Evolutionary conservation across 2,888 invertebrate genomes (phyloP).

Genomic region (Orthosia incerta): DNA sequence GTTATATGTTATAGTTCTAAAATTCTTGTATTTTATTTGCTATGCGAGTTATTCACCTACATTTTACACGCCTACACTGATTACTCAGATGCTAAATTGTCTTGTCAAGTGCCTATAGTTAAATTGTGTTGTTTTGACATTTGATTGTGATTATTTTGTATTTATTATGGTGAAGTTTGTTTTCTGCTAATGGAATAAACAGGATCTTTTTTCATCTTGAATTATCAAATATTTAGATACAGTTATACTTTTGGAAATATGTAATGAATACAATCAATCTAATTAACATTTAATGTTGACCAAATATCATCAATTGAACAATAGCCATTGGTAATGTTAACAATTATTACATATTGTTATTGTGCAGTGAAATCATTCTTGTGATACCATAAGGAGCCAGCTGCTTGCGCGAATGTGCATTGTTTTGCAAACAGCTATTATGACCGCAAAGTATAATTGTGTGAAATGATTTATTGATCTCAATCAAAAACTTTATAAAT

Average conservation of each 20-base stretch:
- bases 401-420: conserved; percentile 59
- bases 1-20: conserved; percentile 43
- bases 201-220: not conserved
- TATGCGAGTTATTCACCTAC: conserved; percentile 60
- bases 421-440: conserved; percentile 47
- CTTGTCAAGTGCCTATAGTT: conserved; percentile 36
- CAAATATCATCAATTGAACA: conserved; percentile 17
- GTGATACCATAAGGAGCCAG: conserved; percentile 28
- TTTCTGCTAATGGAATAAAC: not conserved
- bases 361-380: conserved; percentile 43
- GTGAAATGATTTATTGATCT: conserved; percentile 15
- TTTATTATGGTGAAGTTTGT: conserved; percentile 12
- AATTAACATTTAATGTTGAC: conserved; percentile 9
- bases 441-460: conserved; percentile 32
- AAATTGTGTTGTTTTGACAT: conserved; percentile 24
- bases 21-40: conserved; percentile 57
- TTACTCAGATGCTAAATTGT: conserved; percentile 52
- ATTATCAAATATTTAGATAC: not conserved
- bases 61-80: conserved; percentile 47
- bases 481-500: not conserved
- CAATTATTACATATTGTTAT: conserved; percentile 27
- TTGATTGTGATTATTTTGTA: conserved; percentile 30
- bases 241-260: not conserved
- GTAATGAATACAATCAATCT: conserved; percentile 8
- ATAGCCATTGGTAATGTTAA: conserved; percentile 23